Percentiles rank a stretch among this genome's conserved stretches.
These are phyloP conservation scores for Lypha dubia DNA, from an alignment of 2,888 invertebrate species.

Conservation along the genomic window DNA sequence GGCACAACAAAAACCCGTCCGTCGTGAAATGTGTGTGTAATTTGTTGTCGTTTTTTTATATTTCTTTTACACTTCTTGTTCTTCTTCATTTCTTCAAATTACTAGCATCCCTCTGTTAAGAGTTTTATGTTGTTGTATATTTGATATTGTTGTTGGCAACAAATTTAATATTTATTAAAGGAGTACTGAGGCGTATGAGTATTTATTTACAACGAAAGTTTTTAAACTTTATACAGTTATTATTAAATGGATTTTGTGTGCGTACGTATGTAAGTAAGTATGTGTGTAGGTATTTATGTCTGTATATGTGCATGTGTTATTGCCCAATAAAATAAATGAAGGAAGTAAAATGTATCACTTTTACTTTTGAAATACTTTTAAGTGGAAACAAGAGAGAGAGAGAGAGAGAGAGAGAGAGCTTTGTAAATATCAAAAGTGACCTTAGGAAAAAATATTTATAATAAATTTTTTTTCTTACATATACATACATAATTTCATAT, in stretches of 20 bases:
- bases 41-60: slow-evolving; percentile 41
- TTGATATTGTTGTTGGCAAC: slow-evolving; percentile 30
- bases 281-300: no score
- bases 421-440: not conserved
- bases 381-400: no score
- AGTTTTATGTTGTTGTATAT: not conserved
- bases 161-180: slow-evolving; percentile 67
- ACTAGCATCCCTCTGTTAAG: slow-evolving; percentile 1
- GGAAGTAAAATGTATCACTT: not conserved
- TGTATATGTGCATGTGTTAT: not conserved
- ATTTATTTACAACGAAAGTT: slow-evolving; percentile 32
- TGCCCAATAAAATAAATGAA: not conserved
- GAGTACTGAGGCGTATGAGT: slow-evolving; percentile 22
- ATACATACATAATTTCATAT: no score
- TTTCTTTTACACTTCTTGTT: slow-evolving; percentile 17
- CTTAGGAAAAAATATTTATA: not conserved
- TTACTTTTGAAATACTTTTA: not conserved
- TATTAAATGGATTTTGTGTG: not conserved
- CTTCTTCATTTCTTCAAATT: slow-evolving; percentile 41
- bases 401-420: no score
- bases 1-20: slow-evolving; percentile 19
- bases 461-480: no score
- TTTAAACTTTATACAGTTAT: not conserved
- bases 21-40: slow-evolving; percentile 61
- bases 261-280: no score